Evolutionary conservation across 2,113 vertebrate genomes (phyloP).

Genomic region (Oncorhynchus masou): DNA sequence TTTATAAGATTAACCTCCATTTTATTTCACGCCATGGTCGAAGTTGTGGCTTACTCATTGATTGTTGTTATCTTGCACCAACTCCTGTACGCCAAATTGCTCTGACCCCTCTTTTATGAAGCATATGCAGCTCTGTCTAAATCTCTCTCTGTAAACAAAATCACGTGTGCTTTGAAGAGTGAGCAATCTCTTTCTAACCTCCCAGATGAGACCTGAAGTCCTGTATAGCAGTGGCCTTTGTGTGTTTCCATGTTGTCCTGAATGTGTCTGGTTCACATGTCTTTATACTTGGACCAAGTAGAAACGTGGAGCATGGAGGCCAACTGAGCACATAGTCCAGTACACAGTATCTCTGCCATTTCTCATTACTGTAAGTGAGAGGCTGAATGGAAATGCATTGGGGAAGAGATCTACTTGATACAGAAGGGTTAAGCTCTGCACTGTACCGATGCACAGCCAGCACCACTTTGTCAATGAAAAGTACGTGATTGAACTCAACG

Average conservation of each 20-base stretch:
- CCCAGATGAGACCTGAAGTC: background rate
- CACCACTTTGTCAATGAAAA: background rate
- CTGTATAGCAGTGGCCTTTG: background rate
- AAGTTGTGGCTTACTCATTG: background rate
- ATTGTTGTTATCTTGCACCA: background rate
- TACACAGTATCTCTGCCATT: background rate
- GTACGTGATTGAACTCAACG: background rate
- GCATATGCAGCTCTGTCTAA: slow-evolving; percentile 6
- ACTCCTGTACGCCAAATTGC: background rate
- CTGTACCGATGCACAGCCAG: background rate
- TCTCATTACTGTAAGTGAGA: background rate
- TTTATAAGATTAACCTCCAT: slow-evolving; percentile 10
- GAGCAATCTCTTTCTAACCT: slow-evolving; percentile 2
- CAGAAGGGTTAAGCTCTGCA: too few species aligned
- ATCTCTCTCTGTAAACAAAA: slow-evolving; percentile 2
- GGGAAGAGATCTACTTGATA: too few species aligned
- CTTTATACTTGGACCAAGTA: background rate
- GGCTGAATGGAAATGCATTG: background rate
- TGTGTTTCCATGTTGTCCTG: background rate
- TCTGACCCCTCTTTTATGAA: background rate
- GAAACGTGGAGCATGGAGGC: background rate
- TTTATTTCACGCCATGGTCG: background rate
- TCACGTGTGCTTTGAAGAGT: background rate
- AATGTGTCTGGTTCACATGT: background rate
- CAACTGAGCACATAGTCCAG: background rate